Evolutionary conservation across 2,113 vertebrate genomes (phyloP).

Genomic region (Furnarius figulus): DNA sequence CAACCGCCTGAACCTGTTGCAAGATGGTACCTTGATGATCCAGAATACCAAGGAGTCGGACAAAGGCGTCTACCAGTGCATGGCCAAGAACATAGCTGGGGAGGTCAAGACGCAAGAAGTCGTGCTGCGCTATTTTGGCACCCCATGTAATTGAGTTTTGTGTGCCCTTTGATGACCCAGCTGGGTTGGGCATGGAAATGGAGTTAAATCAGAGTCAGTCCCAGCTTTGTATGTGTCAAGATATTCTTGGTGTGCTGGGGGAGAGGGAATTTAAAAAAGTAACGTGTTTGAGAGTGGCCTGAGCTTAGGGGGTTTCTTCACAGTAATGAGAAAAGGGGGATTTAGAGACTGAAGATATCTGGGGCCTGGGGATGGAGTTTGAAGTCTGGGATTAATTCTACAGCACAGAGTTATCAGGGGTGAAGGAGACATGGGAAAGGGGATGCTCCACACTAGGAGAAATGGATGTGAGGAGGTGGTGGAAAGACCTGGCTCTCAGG

Average conservation of each 20-base stretch:
- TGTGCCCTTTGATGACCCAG: not conserved
- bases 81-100: slow-evolving; percentile 76
- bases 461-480: not conserved
- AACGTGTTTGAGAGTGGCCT: not conserved
- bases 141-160: slow-evolving; percentile 53
- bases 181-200: not conserved
- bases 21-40: slow-evolving; percentile 78
- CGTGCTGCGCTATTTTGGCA: slow-evolving; percentile 68
- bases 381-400: not conserved
- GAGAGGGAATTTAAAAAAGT: not conserved
- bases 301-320: not conserved
- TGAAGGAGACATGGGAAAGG: rapidly evolving
- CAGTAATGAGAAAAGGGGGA: not conserved
- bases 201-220: not conserved
- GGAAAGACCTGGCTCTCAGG: not conserved
- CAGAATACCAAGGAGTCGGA: slow-evolving; percentile 75
- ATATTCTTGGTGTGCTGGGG: not conserved
- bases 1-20: slow-evolving; percentile 69
- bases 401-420: not conserved
- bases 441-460: not conserved
- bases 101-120: slow-evolving; percentile 76
- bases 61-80: slow-evolving; percentile 76
- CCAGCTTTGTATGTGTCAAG: not conserved
- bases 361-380: not conserved
- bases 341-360: not conserved